Evolutionary conservation across 1,140 invertebrate species (phyloP), one percentile per base, ranked within the genome.

Genomic region (Drosophila watanabei): DNA sequence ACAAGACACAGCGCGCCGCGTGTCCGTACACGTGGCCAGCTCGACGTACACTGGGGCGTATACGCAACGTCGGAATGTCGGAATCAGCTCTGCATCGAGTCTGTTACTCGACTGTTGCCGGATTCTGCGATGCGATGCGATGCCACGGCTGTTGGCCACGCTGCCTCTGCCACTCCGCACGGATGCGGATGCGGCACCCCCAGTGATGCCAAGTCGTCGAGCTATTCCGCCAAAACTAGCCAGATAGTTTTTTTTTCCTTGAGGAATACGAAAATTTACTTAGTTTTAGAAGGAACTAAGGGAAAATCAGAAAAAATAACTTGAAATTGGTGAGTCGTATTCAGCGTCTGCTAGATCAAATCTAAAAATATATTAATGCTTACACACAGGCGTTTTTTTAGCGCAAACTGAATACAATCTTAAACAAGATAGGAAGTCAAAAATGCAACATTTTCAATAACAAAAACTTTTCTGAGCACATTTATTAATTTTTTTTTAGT

Each of bases 21-120:
- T 84, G 85, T 87, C 85, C 77, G 85, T 88, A 69, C 86, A 82
- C 86, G 86, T 90, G 85, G 86, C 86, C 65, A 79, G 56, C 71
- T 86, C 85, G 85, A 90, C 85, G 82, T 80, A 65, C 61, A 89
- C 86, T 89, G 59, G 75, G 48, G 59, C 60, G 43, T 32, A 57
- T 49, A 61, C 35, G 64, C 48, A 62, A 51, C 32, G 68, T 52
- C 62, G 59, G 59, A 66, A 72, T 75, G 54, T 59, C 62, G 75
- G 71, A 82, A 64, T 79, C 64, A 70, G 59, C 65, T 76, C 75
- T 77, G 82, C 82, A 86, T 81, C 82, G 79, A 72, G 65, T 82
- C 84, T 65, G 80, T 58, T 72, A 73, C 80, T 88, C 82, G 83
- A 88, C 83, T 79, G 75, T 79, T 79, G 75, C 71, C 57, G 71